Base-by-base conservation (phyloP, 2,113 vertebrate species). In the Anas platyrhynchos region DNA sequence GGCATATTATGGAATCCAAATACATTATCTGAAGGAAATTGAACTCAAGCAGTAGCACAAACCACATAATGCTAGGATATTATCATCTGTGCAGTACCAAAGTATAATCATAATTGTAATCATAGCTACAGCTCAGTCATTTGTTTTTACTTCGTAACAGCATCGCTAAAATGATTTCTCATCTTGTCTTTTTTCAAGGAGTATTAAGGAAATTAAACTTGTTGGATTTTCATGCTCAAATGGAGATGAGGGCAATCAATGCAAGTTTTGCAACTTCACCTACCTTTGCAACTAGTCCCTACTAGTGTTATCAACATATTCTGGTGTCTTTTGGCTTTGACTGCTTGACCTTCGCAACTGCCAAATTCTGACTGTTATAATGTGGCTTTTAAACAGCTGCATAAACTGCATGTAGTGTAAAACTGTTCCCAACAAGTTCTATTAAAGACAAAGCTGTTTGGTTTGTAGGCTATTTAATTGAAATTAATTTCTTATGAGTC, bases 11-110 rank as follows among this genome's bases (percentile, higher is more conserved):
- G 62, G 75, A 84, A 80, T 86, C 71, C 71, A 91, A 83, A 95
- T 83, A 79, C 55, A 91, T 96, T 93, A 94, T 69, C 78, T 89
- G 75, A 73, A 87, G 87, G 81, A 94, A 96, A 96, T 84, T 89
- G 55, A 76, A 62, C 72, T 87, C 44, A 66, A 54, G 54, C 56
- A 66, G 78, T 32, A 69, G 58, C n/a, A 58, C 11, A 58, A 89
- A 31, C 55, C 54, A 41, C 32, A 13, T 72, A 79, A 86, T 3
- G 1, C 58, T 61, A 38, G 52, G 62, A 44, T 69, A 41, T 84
- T 86, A 87, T 94, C 75, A 87, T 27, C 71, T 54, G 21, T 85
- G 50, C 0, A 0, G 55, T 87, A 66, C 32, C 26, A 66, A 78
- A 83, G 29, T 43, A 34, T 27, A 50, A 36, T 69, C 34, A 15